A percentile compares a stretch with the other conserved stretches of the same genome.
phyloP scores from a whole-genome alignment of 2,113 vertebrate genomes.

The Macquaria ambigua region DNA sequence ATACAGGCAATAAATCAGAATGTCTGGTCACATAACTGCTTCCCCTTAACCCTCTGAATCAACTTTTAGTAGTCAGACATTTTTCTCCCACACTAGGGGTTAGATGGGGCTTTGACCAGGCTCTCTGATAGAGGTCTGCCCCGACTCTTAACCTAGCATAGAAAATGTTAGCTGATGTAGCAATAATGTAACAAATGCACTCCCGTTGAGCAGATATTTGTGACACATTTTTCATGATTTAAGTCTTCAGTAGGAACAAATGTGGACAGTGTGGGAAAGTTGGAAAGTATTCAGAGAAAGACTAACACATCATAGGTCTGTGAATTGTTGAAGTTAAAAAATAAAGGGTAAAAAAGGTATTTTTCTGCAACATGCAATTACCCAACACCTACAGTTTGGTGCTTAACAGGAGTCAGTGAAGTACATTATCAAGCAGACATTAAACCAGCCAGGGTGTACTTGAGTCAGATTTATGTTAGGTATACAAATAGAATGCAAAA shows the following conservation, averaged over 20 bases:
- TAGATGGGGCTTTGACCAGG: conserved; percentile 17
- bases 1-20: conserved; percentile 75
- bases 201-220: too few species aligned
- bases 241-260: too few species aligned
- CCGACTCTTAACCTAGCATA: neutral
- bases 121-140: neutral
- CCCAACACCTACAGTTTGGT: neutral
- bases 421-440: neutral
- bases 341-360: neutral
- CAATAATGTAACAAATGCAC: neutral
- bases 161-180: neutral
- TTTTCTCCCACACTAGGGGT: conserved; percentile 38
- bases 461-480: conserved; percentile 15
- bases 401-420: neutral
- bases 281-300: too few species aligned
- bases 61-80: conserved; percentile 27
- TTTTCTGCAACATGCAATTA: conserved; percentile 13
- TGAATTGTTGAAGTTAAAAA: too few species aligned
- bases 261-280: too few species aligned
- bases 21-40: conserved; percentile 56
- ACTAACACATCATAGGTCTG: too few species aligned
- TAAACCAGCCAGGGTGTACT: neutral
- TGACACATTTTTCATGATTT: too few species aligned
- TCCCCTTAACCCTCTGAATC: conserved; percentile 52
- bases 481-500: conserved; percentile 29